These are phyloP conservation scores for Aplochiton taeniatus DNA, from an alignment of 2,797 vertebrate genomes.

Conservation along the genomic window DNA sequence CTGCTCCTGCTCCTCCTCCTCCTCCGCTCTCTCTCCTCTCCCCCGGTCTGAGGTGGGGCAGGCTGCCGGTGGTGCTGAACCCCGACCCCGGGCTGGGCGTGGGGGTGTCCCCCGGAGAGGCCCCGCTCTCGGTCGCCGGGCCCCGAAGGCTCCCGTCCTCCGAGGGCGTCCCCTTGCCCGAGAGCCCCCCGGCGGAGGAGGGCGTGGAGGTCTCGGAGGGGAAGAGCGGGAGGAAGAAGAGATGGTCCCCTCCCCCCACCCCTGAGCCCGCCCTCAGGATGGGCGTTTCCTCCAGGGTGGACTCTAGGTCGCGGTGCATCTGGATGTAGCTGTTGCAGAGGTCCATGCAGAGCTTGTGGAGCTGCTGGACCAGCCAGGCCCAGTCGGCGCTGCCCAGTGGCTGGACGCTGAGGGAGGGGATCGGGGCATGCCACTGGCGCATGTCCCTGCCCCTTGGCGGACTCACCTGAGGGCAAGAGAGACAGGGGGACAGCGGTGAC, in stretches of 20 bases:
- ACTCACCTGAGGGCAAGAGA: constrained; percentile 74
- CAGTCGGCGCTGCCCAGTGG: constrained; percentile 88
- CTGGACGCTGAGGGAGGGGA: constrained; percentile 87
- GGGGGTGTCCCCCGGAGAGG: constrained; percentile 61
- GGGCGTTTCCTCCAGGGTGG: constrained; percentile 78
- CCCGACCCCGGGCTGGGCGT: constrained; percentile 55
- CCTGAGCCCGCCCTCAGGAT: constrained; percentile 47
- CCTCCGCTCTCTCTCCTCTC: constrained; percentile 6
- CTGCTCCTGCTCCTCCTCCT: constrained; percentile 25
- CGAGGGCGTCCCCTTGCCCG: constrained; percentile 84
- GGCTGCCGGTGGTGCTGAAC: constrained; percentile 62
- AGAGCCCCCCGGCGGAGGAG: constrained; percentile 82
- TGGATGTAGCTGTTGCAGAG: constrained; percentile 96
- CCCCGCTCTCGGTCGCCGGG: constrained; percentile 59
- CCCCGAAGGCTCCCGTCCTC: constrained; percentile 84
- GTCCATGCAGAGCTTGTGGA: constrained; percentile 94
- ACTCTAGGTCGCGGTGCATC: constrained; percentile 93
- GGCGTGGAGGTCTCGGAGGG: constrained; percentile 89
- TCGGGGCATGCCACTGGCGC: constrained; percentile 83
- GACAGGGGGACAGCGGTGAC: neutral
- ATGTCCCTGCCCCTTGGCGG: constrained; percentile 88
- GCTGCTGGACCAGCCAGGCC: constrained; percentile 92
- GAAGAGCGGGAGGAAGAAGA: constrained; percentile 89
- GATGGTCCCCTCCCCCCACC: constrained; percentile 66
- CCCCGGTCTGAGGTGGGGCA: constrained; percentile 65